phyloP scores from a whole-genome alignment of 1,140 invertebrate species.

The Drosophila rhopaloa region DNA sequence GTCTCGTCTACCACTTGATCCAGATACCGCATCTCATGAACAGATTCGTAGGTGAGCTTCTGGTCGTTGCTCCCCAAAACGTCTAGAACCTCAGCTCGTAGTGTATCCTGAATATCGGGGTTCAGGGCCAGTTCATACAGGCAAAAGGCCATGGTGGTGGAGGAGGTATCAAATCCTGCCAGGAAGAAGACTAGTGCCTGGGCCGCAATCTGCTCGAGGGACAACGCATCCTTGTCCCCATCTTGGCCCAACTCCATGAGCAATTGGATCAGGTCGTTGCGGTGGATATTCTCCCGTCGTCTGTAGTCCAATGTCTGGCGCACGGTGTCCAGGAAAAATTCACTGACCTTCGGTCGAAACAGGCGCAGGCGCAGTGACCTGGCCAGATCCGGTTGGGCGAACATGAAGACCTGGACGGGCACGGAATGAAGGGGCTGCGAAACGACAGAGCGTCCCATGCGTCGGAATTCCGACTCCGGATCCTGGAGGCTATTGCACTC shows the following conservation, averaged over 20 bases:
- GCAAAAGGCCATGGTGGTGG: constrained; percentile 86
- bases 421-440: constrained; percentile 21
- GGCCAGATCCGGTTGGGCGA: constrained; percentile 37
- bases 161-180: constrained; percentile 89
- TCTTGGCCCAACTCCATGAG: constrained; percentile 86
- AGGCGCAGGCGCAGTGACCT: constrained; percentile 43
- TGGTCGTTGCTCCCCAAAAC: constrained; percentile 84
- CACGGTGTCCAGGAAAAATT: constrained; percentile 84
- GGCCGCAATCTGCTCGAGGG: constrained; percentile 73
- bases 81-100: constrained; percentile 86
- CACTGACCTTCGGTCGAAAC: constrained; percentile 81
- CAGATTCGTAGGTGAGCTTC: constrained; percentile 86
- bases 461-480: constrained; percentile 85
- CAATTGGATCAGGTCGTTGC: constrained; percentile 84
- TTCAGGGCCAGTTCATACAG: constrained; percentile 87
- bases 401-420: constrained; percentile 47
- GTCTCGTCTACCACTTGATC: constrained; percentile 85
- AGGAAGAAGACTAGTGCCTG: constrained; percentile 85
- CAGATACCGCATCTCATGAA: constrained; percentile 86
- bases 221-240: constrained; percentile 62
- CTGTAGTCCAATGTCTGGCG: constrained; percentile 59
- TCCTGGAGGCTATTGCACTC: constrained; percentile 85
- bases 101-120: constrained; percentile 86
- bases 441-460: constrained; percentile 48
- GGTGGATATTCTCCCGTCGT: constrained; percentile 45